Percentiles rank a stretch among this genome's conserved stretches.
Evolutionary conservation across 35 echinoderm and acorn worm genomes (phyloP).

Genomic region (Ophioderma brevispina): DNA sequence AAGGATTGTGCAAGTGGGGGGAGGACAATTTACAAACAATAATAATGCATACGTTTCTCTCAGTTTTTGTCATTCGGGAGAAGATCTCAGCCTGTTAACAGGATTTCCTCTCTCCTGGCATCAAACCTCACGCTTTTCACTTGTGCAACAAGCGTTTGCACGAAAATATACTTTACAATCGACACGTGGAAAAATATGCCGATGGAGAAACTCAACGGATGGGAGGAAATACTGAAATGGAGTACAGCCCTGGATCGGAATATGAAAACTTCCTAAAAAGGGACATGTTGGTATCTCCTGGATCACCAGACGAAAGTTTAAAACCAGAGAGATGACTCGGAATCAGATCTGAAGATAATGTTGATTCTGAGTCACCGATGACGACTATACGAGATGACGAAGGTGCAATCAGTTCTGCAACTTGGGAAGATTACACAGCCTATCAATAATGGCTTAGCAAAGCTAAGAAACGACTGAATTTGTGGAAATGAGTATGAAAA

Average conservation of each 20-base stretch:
- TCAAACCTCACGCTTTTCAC: neutral
- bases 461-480: neutral
- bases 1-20: neutral
- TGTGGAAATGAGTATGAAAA: constrained; percentile 10
- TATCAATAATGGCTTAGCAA: neutral
- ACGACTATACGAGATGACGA: constrained; percentile 2
- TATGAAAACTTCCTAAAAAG: neutral
- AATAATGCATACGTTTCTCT: no score
- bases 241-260: neutral
- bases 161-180: no score
- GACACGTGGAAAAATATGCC: no score
- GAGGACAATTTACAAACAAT: no score
- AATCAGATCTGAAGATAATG: constrained; percentile 7
- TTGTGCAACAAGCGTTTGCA: no score
- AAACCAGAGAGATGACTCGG: neutral
- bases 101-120: no score
- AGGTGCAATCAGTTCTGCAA: neutral
- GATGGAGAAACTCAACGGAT: neutral
- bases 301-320: neutral
- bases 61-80: no score
- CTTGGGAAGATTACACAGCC: constrained; percentile 3
- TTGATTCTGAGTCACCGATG: neutral
- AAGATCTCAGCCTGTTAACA: no score
- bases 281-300: neutral
- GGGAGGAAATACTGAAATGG: neutral